A percentile compares a stretch with the other conserved stretches of the same genome.
These are phyloP conservation scores for Sebastes goodei DNA, from an alignment of 2,797 vertebrate genomes.

Conservation along the genomic window DNA sequence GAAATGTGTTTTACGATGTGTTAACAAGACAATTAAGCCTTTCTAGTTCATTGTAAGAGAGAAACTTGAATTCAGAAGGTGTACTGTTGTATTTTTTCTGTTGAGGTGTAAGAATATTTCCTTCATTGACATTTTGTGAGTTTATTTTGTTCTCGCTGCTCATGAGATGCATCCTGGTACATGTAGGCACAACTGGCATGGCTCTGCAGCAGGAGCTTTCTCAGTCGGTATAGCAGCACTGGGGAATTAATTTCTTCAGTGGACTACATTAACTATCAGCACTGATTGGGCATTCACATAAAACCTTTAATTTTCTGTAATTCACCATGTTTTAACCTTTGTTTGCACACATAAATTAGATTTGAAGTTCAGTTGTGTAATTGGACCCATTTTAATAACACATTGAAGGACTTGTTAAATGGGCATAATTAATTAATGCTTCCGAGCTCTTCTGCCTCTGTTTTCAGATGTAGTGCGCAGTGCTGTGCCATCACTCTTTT, in stretches of 20 bases:
- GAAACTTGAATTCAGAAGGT: too few relatives aligned
- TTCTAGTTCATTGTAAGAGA: too few relatives aligned
- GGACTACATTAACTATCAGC: background rate
- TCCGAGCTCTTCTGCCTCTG: background rate
- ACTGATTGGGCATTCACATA: background rate
- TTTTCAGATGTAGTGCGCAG: background rate
- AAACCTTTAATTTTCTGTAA: constrained; percentile 9
- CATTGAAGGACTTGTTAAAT: constrained; percentile 9
- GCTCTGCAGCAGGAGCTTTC: background rate
- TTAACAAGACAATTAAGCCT: too few relatives aligned
- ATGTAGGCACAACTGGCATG: background rate
- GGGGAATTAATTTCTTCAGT: background rate
- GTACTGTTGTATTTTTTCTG: too few relatives aligned
- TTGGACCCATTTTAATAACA: constrained; percentile 21
- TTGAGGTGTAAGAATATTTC: background rate
- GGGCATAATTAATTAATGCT: constrained; percentile 6
- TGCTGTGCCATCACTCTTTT: background rate
- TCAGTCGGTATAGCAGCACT: background rate
- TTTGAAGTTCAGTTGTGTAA: constrained; percentile 4
- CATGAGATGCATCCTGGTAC: background rate
- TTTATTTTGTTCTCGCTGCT: too few relatives aligned
- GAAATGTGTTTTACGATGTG: background rate
- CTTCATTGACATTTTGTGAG: background rate
- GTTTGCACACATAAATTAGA: background rate
- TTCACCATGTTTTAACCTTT: constrained; percentile 4